Conservation (phyloP, 2,797 vertebrate genomes). For the Alcedo quadribrachys region DNA sequence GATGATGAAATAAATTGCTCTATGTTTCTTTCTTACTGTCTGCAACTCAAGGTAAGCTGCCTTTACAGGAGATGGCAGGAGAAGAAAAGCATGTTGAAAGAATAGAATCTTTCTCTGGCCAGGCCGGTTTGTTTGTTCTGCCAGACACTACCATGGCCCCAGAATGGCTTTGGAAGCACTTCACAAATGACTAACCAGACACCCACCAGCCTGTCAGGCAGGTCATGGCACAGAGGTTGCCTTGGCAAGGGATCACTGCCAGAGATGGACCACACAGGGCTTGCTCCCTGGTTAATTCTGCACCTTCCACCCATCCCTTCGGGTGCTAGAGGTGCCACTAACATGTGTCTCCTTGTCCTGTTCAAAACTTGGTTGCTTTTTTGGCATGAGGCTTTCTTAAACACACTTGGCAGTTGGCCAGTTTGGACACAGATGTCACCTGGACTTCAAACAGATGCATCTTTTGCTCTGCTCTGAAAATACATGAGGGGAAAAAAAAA, state of each 20-base stretch:
- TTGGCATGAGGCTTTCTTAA: background rate
- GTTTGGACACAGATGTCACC: background rate
- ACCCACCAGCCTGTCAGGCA: background rate
- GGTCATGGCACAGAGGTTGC: background rate
- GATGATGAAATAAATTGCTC: conserved; percentile 30
- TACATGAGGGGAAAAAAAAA: background rate
- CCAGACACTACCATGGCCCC: background rate
- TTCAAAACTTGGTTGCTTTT: background rate
- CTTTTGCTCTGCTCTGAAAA: background rate
- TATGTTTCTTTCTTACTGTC: conserved; percentile 30
- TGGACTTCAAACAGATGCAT: background rate
- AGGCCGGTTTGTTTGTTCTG: background rate
- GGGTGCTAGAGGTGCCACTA: background rate
- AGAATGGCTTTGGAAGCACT: background rate
- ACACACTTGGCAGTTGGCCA: background rate
- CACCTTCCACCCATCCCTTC: background rate
- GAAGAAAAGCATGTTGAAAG: background rate
- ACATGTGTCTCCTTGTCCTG: fast-evolving
- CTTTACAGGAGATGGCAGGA: background rate
- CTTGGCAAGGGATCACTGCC: background rate
- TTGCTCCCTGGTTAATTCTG: background rate
- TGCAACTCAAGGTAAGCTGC: conserved; percentile 19
- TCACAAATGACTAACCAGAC: background rate
- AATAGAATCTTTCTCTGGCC: background rate
- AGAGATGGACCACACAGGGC: fast-evolving